Percentiles rank a stretch among this genome's conserved stretches.
These are phyloP conservation scores for Drosophila rellima DNA, from an alignment of 2,888 invertebrate genomes.

Conservation along the genomic window DNA sequence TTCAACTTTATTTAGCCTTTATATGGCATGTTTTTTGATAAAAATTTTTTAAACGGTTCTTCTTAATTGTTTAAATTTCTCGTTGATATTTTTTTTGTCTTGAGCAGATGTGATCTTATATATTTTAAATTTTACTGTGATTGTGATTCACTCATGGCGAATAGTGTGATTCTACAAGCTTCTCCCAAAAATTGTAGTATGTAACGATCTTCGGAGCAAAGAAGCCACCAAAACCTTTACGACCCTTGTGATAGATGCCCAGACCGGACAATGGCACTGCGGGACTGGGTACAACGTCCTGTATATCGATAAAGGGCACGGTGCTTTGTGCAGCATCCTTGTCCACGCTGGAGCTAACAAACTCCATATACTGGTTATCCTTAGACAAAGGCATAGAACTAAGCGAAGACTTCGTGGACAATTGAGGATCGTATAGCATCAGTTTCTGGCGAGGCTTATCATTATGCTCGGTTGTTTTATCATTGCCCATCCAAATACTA, in stretches of 20 bases:
- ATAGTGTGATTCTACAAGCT: not conserved
- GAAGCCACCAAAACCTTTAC: slow-evolving; percentile 90
- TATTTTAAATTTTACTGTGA: not conserved
- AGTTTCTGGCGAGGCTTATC: slow-evolving; percentile 87
- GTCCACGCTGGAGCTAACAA: slow-evolving; percentile 89
- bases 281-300: slow-evolving; percentile 89
- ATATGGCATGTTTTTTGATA: too few relatives aligned
- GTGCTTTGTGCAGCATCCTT: slow-evolving; percentile 93
- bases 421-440: slow-evolving; percentile 88
- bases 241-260: slow-evolving; percentile 92
- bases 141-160: not conserved
- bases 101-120: too few relatives aligned
- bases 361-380: slow-evolving; percentile 90
- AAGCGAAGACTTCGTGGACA: slow-evolving; percentile 87
- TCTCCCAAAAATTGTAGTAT: slow-evolving; percentile 86
- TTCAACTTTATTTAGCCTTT: not conserved
- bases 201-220: slow-evolving; percentile 91
- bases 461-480: slow-evolving; percentile 86
- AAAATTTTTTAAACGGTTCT: too few relatives aligned
- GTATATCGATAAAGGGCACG: slow-evolving; percentile 92
- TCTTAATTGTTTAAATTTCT: too few relatives aligned
- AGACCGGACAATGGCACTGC: slow-evolving; percentile 91
- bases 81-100: too few relatives aligned
- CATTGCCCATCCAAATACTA: slow-evolving; percentile 93
- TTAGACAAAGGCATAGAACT: slow-evolving; percentile 88